phyloP scores from a whole-genome alignment of 2,113 vertebrate species.

The Catharus bicknelli region DNA sequence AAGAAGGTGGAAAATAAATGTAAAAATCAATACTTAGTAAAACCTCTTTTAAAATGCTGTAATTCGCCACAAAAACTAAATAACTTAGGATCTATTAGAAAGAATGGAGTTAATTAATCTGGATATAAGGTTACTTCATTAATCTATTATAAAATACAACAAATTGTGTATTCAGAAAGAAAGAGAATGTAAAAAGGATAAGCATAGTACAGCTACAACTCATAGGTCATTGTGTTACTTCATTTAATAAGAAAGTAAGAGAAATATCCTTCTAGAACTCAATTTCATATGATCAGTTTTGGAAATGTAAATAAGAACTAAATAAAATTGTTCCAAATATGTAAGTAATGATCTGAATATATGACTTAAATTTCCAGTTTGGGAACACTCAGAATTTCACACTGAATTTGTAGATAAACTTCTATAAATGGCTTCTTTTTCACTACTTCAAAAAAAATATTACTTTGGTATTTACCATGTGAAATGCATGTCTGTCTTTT shows the following conservation, averaged over 20 bases:
- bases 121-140: background rate
- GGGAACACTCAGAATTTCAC: background rate
- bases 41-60: background rate
- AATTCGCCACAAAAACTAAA: background rate
- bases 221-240: background rate
- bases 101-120: background rate
- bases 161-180: background rate
- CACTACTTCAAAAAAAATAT: background rate
- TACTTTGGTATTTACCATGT: background rate
- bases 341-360: background rate
- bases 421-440: background rate
- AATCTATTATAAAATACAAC: background rate
- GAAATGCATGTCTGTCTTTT: background rate
- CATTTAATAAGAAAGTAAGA: background rate
- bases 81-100: background rate
- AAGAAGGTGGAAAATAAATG: background rate
- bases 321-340: background rate
- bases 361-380: background rate
- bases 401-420: background rate
- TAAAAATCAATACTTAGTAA: background rate
- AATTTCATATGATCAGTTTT: background rate
- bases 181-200: background rate
- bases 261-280: background rate
- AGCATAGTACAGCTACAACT: background rate
- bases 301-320: background rate